Percentiles rank a stretch among this genome's conserved stretches.
These are phyloP conservation scores for Drosophila arizonae DNA, from an alignment of 1,140 invertebrate genomes.

Conservation along the genomic window DNA sequence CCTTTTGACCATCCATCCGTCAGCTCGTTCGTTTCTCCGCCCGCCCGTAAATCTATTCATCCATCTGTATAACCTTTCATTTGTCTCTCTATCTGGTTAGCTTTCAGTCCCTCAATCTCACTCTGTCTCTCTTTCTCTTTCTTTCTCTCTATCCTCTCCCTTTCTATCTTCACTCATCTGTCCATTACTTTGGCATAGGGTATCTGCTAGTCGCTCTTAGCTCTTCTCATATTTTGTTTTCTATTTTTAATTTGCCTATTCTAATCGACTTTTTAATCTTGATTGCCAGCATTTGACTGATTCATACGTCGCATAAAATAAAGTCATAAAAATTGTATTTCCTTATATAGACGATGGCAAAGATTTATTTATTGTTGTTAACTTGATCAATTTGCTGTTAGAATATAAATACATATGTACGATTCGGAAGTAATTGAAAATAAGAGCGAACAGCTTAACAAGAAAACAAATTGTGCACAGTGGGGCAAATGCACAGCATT, in stretches of 20 bases:
- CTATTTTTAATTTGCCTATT: slow-evolving; percentile 34
- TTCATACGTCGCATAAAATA: slow-evolving; percentile 40
- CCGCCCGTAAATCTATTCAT: too few relatives aligned
- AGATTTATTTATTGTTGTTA: slow-evolving; percentile 43
- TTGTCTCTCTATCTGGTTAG: too few relatives aligned
- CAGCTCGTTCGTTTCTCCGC: too few relatives aligned
- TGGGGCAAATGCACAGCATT: not conserved
- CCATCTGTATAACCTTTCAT: too few relatives aligned
- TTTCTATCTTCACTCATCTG: too few relatives aligned
- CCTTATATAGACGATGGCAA: slow-evolving; percentile 5
- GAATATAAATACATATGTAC: slow-evolving; percentile 8
- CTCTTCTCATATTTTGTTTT: too few relatives aligned
- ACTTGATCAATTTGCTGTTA: slow-evolving; percentile 13
- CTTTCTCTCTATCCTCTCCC: too few relatives aligned
- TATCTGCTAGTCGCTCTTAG: too few relatives aligned
- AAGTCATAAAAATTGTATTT: slow-evolving; percentile 15
- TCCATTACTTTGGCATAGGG: too few relatives aligned
- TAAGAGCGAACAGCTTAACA: not conserved
- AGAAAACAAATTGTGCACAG: not conserved
- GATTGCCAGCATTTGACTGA: slow-evolving; percentile 36
- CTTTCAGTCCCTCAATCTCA: too few relatives aligned
- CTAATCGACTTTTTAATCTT: slow-evolving; percentile 17
- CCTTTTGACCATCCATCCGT: too few relatives aligned
- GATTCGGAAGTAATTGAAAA: slow-evolving; percentile 28
- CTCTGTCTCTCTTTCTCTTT: too few relatives aligned